Base-by-base conservation (phyloP, 2,888 invertebrate species). In the Drosophila bunnanda region DNA sequence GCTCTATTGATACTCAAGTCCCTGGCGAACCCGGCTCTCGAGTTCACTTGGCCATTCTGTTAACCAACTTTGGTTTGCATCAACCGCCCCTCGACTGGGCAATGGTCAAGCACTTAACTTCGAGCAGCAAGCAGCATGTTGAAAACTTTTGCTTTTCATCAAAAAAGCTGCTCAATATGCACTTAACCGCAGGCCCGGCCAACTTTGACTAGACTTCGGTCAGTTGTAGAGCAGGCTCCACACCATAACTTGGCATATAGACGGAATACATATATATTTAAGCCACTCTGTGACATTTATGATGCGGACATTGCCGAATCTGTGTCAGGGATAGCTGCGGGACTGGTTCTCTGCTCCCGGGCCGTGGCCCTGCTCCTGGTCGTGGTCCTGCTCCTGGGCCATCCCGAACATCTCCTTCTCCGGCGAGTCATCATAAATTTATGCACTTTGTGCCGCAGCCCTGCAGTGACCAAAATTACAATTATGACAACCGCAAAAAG, bases 401-500 rank as follows among this genome's bases (percentile, higher is more conserved):
- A 38, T 55, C 36, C 54, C 12, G 43, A 59, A 8, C 44, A 44
- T 44, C 43, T 22, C 32, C 43, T 39, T 7, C 28, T 30, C 20
- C 20, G 13, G 65, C 43, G 50, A 70, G 64, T 83, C 87, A 89
- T 85, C 88, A 85, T 85, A 89, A 89, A 89, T 85, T 85, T 80
- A 85, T 89, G 86, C 74, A 86, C 65, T 89, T 85, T 78, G 81
- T 83, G 79, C 81, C 83, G 78, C 64, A 75, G 56, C 54, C 48
- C 82, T 82, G 85, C 85, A 85, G 88, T 85, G 85, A 88, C 85
- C 85, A 82, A 72, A 85, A 85, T 85, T 88, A 85, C 85, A 85
- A 89, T 85, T 85, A 85, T 89, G 88, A 89, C 86, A 82, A 88
- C 85, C 85, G 78, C 89, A 85, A 89, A 85, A 84, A 89, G 88